Percentiles rank a stretch among this genome's conserved stretches.
Evolutionary conservation across 1,140 invertebrate genomes (phyloP).

Genomic region (Megathymus violae): DNA sequence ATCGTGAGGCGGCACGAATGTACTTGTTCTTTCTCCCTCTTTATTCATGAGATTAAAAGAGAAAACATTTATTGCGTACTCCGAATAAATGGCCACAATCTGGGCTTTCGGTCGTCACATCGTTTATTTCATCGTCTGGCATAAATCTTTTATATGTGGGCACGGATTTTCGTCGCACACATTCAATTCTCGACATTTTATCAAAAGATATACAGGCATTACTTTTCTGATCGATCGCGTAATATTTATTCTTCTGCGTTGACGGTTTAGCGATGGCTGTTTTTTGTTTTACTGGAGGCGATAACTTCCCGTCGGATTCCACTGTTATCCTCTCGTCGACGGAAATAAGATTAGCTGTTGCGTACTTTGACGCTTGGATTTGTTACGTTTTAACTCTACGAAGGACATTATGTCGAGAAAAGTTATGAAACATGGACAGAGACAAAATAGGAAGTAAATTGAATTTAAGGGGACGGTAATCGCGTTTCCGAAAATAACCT

Average conservation of each 20-base stretch:
- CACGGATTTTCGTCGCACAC: slow-evolving; percentile 1
- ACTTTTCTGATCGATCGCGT: slow-evolving; percentile 1
- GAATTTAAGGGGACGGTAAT: slow-evolving; percentile 9
- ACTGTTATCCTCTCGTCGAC: background rate
- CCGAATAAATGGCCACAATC: slow-evolving; percentile 36
- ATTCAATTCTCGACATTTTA: slow-evolving; percentile 19
- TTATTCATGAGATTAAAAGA: background rate
- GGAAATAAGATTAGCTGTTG: slow-evolving; percentile 9
- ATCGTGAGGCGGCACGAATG: background rate
- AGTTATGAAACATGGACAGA: slow-evolving; percentile 23
- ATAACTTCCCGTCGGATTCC: background rate
- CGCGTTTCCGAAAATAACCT: slow-evolving; percentile 6
- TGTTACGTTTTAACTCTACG: background rate
- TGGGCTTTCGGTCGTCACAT: slow-evolving; percentile 31
- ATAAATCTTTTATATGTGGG: slow-evolving; percentile 29
- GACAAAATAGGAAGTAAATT: background rate
- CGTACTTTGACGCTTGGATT: background rate
- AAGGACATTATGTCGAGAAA: slow-evolving; percentile 2
- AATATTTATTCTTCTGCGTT: slow-evolving; percentile 1
- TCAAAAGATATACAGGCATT: background rate
- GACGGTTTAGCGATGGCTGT: background rate
- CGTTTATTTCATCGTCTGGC: slow-evolving; percentile 30
- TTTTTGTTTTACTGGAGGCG: slow-evolving; percentile 16
- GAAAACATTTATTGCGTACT: slow-evolving; percentile 26
- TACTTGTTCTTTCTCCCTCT: background rate